Evolutionary conservation across 2,113 vertebrate genomes (phyloP), one percentile per base, ranked within the genome.

Genomic region (Bujurquina vittata): DNA sequence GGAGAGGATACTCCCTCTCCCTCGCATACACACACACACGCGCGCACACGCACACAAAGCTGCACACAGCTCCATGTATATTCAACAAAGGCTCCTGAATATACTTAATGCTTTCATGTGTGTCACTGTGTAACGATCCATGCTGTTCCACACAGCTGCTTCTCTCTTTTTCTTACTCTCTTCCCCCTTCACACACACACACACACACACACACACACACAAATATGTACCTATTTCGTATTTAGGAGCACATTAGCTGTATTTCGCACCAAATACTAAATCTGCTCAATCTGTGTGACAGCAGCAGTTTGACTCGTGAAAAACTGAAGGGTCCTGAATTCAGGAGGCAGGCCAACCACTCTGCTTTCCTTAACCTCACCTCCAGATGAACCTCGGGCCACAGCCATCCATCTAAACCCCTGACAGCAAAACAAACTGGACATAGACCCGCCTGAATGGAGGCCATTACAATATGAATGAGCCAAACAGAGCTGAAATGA

Each of bases 31-130:
- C 31, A 49, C 75, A 75, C 83, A 86, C 80, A 77, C 5, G 72
- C 80, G 78, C 40, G 85, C 58, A 86, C 35, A 82, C 20, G 73
- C 14, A 86, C 52, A 89, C 55, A 87, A 56, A 87, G 26, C 77
- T 40, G 77, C 91, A 89, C 87, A 84, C 88, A 81, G 78, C 89
- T 90, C 89, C 93, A 94, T 95, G 92, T 95, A 94, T 95, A 94
- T 95, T 95, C 94, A 95, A 93, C 91, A 89, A 93, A 90, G 86
- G 75, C 83, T 94, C 87, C 92, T 92, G 94, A 94, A 95, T 94
- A 94, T 90, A 94, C 92, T 94, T 93, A 92, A 93, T 88, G 92
- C 94, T 94, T 95, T 94, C 93, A 94, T 95, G 93, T 95, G 94
- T 94, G 93, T 91, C 92, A 92, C 92, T 93, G 94, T 95, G 94